Evolutionary conservation across 2,797 vertebrate species (phyloP).

Genomic region (Phrynocephalus guinanensis): DNA sequence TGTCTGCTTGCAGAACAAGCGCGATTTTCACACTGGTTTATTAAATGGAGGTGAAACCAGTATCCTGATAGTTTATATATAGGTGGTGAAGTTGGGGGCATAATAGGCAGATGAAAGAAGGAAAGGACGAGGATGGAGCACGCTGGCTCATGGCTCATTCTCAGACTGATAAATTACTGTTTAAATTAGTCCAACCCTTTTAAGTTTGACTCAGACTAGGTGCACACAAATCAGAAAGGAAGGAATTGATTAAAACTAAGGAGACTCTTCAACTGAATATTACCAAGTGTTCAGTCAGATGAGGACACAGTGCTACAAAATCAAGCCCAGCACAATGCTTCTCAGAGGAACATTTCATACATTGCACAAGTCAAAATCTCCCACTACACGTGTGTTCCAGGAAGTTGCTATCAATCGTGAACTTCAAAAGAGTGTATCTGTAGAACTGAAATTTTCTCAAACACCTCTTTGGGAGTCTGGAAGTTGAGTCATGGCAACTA

Average conservation of each 20-base stretch:
- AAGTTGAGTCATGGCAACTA: too few species aligned
- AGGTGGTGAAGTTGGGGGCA: background rate
- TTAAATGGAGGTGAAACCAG: background rate
- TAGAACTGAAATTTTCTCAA: background rate
- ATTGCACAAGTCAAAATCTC: background rate
- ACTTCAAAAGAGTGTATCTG: background rate
- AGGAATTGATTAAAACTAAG: too few species aligned
- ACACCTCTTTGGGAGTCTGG: background rate
- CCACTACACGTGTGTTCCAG: background rate
- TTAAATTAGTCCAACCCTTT: background rate
- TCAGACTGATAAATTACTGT: background rate
- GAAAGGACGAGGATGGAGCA: background rate
- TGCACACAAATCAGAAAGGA: background rate
- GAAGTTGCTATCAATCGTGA: background rate
- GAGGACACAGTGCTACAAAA: background rate
- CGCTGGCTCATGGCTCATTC: background rate
- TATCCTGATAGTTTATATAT: background rate
- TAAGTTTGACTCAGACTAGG: too few species aligned
- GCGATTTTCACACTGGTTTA: background rate
- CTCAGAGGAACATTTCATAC: background rate
- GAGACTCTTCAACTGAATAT: too few species aligned
- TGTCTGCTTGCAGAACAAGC: background rate
- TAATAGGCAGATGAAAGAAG: background rate
- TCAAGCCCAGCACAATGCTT: background rate
- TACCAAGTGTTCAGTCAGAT: too few species aligned